A percentile compares a stretch with the other conserved stretches of the same genome.
phyloP scores from a whole-genome alignment of 2,888 invertebrate genomes.

The Plusia festucae region DNA sequence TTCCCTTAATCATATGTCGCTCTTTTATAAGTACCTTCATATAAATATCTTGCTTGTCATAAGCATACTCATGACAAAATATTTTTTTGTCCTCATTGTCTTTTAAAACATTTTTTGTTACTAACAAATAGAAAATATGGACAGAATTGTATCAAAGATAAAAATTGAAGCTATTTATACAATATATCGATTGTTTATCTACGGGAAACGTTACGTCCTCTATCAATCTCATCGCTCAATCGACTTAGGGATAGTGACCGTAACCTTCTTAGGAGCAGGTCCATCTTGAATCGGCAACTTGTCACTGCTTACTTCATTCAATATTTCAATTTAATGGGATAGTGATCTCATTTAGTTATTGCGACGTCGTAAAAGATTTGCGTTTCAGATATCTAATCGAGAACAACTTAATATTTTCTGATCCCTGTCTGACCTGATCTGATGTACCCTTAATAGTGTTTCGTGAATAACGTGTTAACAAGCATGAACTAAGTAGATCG shows the following conservation, averaged over 20 bases:
- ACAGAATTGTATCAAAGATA: conserved; percentile 7
- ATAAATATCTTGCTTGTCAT: no score
- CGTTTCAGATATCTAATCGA: background rate
- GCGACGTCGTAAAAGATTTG: background rate
- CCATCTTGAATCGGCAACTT: conserved; percentile 23
- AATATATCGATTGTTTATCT: conserved; percentile 22
- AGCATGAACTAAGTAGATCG: no score
- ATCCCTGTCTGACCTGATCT: no score
- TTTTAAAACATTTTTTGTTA: no score
- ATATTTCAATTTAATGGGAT: conserved; percentile 9
- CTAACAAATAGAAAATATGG: background rate
- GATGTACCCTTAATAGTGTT: no score
- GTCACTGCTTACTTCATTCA: conserved; percentile 28
- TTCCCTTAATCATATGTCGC: no score
- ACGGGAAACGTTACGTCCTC: conserved; percentile 22
- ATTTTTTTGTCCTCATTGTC: no score
- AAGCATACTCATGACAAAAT: no score
- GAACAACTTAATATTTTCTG: no score
- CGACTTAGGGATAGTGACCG: conserved; percentile 20
- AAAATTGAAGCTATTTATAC: conserved; percentile 11
- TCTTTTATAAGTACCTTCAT: no score
- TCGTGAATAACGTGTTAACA: no score
- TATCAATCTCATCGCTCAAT: conserved; percentile 43
- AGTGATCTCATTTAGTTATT: conserved; percentile 8
- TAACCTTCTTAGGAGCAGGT: conserved; percentile 38